Base-by-base conservation (phyloP, 2,888 invertebrate genomes). In the Amiota mariae region DNA sequence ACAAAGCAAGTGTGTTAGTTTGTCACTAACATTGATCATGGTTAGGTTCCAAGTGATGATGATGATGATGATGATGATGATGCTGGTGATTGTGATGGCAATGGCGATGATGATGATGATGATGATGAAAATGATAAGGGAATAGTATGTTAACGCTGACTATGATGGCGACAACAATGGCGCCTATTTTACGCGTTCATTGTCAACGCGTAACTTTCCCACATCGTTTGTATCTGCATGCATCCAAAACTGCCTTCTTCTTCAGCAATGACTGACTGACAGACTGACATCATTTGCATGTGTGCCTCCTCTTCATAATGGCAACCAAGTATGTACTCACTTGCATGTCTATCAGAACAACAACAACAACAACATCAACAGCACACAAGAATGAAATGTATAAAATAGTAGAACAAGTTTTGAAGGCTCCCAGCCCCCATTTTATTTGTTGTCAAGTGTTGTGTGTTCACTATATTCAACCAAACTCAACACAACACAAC, bases 231-330 rank as follows among this genome's bases (percentile, higher is more conserved):
- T 20, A 20, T 20, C 59, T 18, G 20, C 59, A 59, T 6, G 47
- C 68, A 20, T 49, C 24, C 68, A 68, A 54, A 18, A 18, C 9
- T 48, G 48, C 11, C n/a, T n/a, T n/a, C n/a, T n/a, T n/a, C 46
- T 24, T n/a, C 13, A 63, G 11, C 48, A 48, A 1, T 51, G 18
- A n/a, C n/a, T n/a, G n/a, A 51, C 20, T 68, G 68, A 24, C 68
- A 24, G 15, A 59, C 18, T 71, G 71, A 15, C 61, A 57, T 61
- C 71, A 71, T 71, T 71, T 71, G 47, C 71, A 71, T 71, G 57
- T 61, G 54, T 56, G 59, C 15, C 6, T 57, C 3, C 57, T 24
- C 3, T n/a, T n/a, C n/a, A n/a, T n/a, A n/a, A n/a, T 24, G 24
- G 24, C 24, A 24, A 24, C 24, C 36, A 36, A 6, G 36, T 36